Evolutionary conservation across 2,888 invertebrate species (phyloP), one percentile per base, ranked within the genome.

Genomic region (Cheilosia variabilis): DNA sequence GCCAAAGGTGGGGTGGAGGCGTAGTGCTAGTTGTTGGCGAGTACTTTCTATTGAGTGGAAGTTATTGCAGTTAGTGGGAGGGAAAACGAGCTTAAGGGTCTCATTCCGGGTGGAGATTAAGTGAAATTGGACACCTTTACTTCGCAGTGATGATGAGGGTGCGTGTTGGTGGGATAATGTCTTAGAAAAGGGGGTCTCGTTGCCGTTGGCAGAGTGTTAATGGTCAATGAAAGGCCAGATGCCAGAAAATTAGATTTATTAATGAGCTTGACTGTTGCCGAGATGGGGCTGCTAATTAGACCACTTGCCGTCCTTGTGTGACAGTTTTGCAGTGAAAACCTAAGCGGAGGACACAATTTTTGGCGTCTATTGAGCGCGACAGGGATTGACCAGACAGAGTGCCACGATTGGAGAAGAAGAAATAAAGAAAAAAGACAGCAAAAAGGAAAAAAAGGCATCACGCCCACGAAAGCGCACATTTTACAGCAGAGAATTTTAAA

Each of bases 1-100:
- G 37, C 19, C 53, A 15, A 72, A 50, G 24, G 47, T 31, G 9
- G 31, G 9, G 9, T 9, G 63, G 65, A 66, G 55, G 19, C 47
- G 62, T 62, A 73, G 53, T 55, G 47, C 47, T 57, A 43, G 53
- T 66, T 19, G 68, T 58, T 66, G 78, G 43, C 57, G 22, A 77
- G 55, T 52, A 71, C 66, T 68, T 63, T 72, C 81, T 86, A 86
- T 86, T 86, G 81, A 86, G 76, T 86, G 86, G 86, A 86, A 86
- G 81, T 77, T 81, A 86, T 81, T 81, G 81, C 76, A 76, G 62
- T 45, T 52, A 60, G 66, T 57, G 19, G 41, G 41, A 47, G 66
- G 60, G 75, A 55, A 43, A 60, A 58, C 24, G 53, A 57, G 41
- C 68, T 63, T 45, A 68, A 80, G 76, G 27, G 80, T 71, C 77